phyloP scores from a whole-genome alignment of 2,797 vertebrate species.

The Rhabdomys pumilio region DNA sequence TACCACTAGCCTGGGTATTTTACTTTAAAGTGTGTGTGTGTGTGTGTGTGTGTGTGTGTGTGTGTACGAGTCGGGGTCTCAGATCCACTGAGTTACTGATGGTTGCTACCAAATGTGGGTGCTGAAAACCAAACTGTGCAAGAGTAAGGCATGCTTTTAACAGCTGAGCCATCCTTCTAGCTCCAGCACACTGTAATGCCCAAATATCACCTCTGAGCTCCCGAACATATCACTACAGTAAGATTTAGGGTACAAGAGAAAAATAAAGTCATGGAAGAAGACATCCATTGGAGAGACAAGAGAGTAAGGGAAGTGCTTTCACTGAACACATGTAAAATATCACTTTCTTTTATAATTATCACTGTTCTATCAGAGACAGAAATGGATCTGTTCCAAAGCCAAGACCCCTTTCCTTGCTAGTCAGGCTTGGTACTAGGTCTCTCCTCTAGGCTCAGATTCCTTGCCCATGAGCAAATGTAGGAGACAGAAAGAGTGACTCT shows the following conservation, averaged over 20 bases:
- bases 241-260: background rate
- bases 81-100: background rate
- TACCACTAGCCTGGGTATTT: background rate
- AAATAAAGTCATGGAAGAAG: background rate
- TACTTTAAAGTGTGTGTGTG: background rate
- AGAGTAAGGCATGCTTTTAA: background rate
- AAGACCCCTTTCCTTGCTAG: background rate
- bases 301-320: background rate
- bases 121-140: background rate
- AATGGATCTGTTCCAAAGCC: background rate
- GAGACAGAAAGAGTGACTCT: background rate
- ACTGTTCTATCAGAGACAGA: background rate
- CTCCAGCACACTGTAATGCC: background rate
- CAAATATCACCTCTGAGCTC: background rate
- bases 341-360: background rate
- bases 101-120: background rate
- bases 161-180: background rate
- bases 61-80: background rate
- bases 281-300: background rate
- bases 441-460: background rate
- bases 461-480: background rate
- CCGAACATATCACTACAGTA: background rate
- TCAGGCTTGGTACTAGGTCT: background rate
- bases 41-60: background rate
- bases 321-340: background rate